These are phyloP conservation scores for Miniopterus natalensis DNA, from an alignment of 2,113 vertebrate genomes.

Conservation along the genomic window DNA sequence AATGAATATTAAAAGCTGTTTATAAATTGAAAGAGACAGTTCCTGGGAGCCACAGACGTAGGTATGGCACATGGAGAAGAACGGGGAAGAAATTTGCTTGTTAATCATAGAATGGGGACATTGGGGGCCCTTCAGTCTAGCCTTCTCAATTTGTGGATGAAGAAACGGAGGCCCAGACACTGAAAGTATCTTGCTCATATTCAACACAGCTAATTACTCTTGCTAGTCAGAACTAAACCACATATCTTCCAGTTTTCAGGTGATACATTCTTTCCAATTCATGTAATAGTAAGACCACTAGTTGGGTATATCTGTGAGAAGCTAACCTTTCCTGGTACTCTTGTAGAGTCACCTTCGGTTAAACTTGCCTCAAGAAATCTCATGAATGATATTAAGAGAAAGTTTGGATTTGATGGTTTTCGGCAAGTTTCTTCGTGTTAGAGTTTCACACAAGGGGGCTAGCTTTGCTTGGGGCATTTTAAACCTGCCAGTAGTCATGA, in stretches of 20 bases:
- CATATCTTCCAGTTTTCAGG: background rate
- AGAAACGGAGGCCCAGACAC: background rate
- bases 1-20: conserved; percentile 64
- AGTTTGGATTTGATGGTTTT: background rate
- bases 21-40: background rate
- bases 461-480: background rate
- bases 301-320: background rate
- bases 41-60: background rate
- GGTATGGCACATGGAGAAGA: background rate
- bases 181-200: background rate
- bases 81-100: background rate
- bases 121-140: background rate
- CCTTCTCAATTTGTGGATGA: background rate
- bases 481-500: background rate
- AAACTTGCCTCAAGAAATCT: background rate
- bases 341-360: background rate
- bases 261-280: background rate
- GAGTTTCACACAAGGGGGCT: background rate
- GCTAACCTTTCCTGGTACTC: background rate
- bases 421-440: background rate
- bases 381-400: background rate
- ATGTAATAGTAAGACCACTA: background rate
- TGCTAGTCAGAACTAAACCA: background rate
- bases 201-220: background rate
- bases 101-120: background rate